Evolutionary conservation across 2,888 invertebrate species (phyloP), one percentile per base, ranked within the genome.

Genomic region (Oeneis ivallda): DNA sequence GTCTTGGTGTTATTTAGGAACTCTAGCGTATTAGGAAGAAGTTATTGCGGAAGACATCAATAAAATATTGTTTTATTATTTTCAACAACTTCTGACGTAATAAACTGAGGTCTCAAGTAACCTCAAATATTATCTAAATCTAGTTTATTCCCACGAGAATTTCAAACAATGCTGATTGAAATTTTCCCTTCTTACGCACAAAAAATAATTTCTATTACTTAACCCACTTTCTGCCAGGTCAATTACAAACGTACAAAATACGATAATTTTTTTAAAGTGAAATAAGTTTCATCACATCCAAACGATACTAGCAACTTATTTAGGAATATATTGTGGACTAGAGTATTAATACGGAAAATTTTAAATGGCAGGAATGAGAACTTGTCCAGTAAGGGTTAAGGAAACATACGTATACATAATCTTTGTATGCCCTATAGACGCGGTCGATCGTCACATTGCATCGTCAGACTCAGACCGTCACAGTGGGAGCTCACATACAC

Each of bases 401-500:
- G 34, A 39, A 50, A 49, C n/a, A 58, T 32, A n/a, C 32, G 8
- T 26, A 34, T 5, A 37, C 37, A 9, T 37, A 17, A 47, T 34
- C 47, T 41, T 47, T 50, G 41, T 32, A 43, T 52, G 39, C 13
- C 41, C 39, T 19, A 41, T 52, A 52, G 60, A 52, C 52, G 32
- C 41, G 41, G 47, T 37, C 50, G 41, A 41, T 54, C 49, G 59
- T 65, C 62, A 26, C 26, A 5, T 26, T 5, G 26, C 26, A 5
- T 26, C 26, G 26, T 26, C 26, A 5, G 26, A 5, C 26, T 26
- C 26, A 41, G 52, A 41, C 56, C 65, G 65, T 69, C 67, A 71
- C 71, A 65, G 62, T 58, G 66, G 60, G 64, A 63, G 67, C 66
- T 49, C 69, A 47, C 68, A 68, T 77, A 75, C 82, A 84, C 86